Base-by-base conservation (phyloP, 2,113 vertebrate genomes). In the Strix uralensis region DNA sequence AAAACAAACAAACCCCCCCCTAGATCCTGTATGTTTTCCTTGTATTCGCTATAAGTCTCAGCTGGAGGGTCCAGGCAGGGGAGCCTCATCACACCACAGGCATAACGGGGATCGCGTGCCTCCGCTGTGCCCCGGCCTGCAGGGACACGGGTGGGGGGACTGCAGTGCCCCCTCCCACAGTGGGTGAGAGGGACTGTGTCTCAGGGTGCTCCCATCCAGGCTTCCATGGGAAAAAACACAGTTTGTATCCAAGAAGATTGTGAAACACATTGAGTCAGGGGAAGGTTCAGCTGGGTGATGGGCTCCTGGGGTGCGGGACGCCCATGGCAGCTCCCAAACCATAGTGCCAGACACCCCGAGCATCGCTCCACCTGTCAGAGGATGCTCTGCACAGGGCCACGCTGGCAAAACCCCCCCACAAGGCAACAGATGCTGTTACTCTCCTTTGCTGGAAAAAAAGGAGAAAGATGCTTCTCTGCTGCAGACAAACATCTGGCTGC, bases 41-140 rank as follows among this genome's bases (percentile, higher is more conserved):
- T 30, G 15, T 21, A 2, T 26, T 74, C 0, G 0, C 61, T 13
- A 0, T 11, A 30, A 36, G 15, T 19, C 15, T 62, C 42, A 54
- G 30, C 27, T 20, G 29, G 30, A 44, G 40, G 27, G 51, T 34
- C 40, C 36, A 22, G 61, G 40, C 55, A 46, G 38, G 49, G 40
- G 11, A 65, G 67, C 25, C 36, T n/a, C 0, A 0, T 14, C 11
- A 1, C 5, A 3, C 19, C 4, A 2, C 30, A 29, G 57, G 49
- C 0, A 1, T 34, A 22, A 27, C 0, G 5, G 52, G 58, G 54
- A 44, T 7, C 7, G 1, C 0, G 0, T 9, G 5, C 4, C 61
- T 17, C 36, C 0, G 1, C 58, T 29, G 36, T 2, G 0, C 16
- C 19, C 11, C 1, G 0, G n/a, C 3, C 1, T 10, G 5, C 5